Conservation (phyloP, 2,797 vertebrate species). For the Intellagama lesueurii region DNA sequence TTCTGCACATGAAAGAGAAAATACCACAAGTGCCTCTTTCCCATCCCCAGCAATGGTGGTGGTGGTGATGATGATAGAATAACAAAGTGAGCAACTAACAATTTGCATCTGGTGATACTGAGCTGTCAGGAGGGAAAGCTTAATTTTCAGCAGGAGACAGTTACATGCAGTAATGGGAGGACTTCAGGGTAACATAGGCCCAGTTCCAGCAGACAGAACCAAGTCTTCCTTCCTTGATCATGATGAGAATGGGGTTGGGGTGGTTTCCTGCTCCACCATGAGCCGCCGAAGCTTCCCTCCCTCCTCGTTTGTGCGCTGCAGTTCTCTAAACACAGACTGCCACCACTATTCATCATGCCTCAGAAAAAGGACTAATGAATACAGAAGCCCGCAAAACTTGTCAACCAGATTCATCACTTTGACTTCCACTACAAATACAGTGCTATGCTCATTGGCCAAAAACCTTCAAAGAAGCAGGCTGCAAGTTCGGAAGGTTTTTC, state of each 20-base stretch:
- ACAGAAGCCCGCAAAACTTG: no score
- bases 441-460: background rate
- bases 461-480: background rate
- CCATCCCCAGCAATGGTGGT: no score
- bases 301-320: no score
- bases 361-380: background rate
- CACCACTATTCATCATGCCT: background rate
- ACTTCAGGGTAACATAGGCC: no score
- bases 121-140: background rate
- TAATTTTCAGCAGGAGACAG: background rate
- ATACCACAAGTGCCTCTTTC: no score
- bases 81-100: background rate
- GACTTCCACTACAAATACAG: background rate
- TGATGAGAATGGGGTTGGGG: no score
- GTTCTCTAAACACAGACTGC: background rate
- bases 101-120: background rate
- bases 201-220: background rate
- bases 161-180: background rate
- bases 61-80: no score
- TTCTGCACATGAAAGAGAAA: background rate
- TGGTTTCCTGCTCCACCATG: no score
- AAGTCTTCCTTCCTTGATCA: background rate
- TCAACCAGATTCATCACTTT: background rate
- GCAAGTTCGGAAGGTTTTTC: no score
- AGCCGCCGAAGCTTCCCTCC: no score